Base-by-base conservation (phyloP, 2,797 vertebrate species). In the Trachurus trachurus region DNA sequence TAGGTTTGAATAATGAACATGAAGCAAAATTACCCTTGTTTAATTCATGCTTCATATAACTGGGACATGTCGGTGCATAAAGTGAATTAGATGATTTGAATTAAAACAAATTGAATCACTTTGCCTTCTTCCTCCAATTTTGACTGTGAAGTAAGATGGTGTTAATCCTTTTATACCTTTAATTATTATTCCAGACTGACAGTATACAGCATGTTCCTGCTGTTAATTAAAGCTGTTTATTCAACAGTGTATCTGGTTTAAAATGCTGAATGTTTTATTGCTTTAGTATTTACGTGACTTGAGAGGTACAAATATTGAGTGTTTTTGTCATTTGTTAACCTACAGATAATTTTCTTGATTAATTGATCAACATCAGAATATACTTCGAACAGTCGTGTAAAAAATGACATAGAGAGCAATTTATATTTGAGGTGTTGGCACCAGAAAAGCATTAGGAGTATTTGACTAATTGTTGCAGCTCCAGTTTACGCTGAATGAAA, bases 1-100 rank as follows among this genome's bases (percentile, higher is more conserved):
- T 44, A 66, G 69, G 49, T 60, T 31, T 68, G 68, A 78, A 71
- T 61, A 52, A 82, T 80, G 40, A 71, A 82, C 71, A 72, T 45
- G 6, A 74, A 73, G 56, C 26, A 40, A 4, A 61, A 45, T 71
- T 58, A 68, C 50, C 29, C 65, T 68, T 53, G 5, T 72, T 81
- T 67, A 59, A 80, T 76, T 61, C 44, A 67, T 74, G 70, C 65
- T 40, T 66, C n/a, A 8, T 61, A n/a, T 54, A 50, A 74, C 31
- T 65, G 57, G 61, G 79, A 57, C 54, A 21, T 58, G 61, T 12
- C 22, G 2, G 29, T 73, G 59, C n/a, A 74, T 72, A 47, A 17
- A 76, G 63, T 47, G 44, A 73, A 71, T 76, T 4, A 62, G 56
- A 79, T 68, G 10, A 58, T 61, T 80, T 17, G n/a, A 78, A 59